Evolutionary conservation across 2,888 invertebrate genomes (phyloP).

Genomic region (Heterodera filipjevi): DNA sequence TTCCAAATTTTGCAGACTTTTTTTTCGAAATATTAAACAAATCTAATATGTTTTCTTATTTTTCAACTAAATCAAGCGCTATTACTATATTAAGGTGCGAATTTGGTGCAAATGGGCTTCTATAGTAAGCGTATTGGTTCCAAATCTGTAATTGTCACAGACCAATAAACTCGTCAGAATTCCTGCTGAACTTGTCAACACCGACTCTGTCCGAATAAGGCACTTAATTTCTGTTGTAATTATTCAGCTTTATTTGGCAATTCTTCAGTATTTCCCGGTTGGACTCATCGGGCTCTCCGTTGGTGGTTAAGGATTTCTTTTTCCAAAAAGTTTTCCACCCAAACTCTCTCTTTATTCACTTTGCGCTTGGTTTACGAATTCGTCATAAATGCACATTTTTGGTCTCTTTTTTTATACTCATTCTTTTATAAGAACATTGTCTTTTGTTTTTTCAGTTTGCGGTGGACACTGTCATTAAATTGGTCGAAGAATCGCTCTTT

Average conservation of each 20-base stretch:
- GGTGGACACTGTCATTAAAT: slow-evolving; percentile 18
- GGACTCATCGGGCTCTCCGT: slow-evolving; percentile 6
- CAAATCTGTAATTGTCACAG: no score
- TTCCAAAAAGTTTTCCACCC: slow-evolving; percentile 9
- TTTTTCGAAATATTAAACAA: no score
- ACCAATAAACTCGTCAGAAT: not conserved
- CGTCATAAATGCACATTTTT: slow-evolving; percentile 21
- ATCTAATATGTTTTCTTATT: no score
- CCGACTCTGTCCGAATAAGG: not conserved
- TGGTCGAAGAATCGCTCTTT: not conserved
- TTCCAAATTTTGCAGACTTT: no score
- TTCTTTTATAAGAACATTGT: not conserved
- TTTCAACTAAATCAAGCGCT: no score
- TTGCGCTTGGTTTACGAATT: slow-evolving; percentile 33
- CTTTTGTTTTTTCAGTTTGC: slow-evolving; percentile 27
- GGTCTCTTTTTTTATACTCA: slow-evolving; percentile 19
- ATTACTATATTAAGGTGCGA: no score
- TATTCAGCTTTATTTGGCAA: not conserved
- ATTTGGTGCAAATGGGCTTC: no score
- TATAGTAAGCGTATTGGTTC: no score
- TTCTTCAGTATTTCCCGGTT: not conserved
- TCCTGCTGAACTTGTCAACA: not conserved
- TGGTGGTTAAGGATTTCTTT: not conserved
- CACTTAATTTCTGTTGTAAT: not conserved
- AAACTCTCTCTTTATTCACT: slow-evolving; percentile 27